phyloP scores from a whole-genome alignment of 2,113 vertebrate species.

The Seriola quinqueradiata region DNA sequence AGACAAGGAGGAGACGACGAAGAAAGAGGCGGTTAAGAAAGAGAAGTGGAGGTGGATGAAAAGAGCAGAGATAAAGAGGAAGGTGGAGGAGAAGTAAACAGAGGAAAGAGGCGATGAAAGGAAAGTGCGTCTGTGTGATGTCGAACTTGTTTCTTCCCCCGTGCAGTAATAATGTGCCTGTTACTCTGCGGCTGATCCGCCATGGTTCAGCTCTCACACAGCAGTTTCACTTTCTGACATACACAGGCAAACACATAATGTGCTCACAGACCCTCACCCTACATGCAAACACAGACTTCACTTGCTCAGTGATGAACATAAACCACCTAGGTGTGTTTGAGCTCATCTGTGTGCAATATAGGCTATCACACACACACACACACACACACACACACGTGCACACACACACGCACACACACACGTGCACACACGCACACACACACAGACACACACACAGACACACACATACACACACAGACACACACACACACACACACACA shows the following conservation, averaged over 20 bases:
- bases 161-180: not conserved
- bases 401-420: not conserved
- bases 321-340: slow-evolving; percentile 11
- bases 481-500: not conserved
- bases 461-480: not conserved
- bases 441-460: not conserved
- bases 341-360: slow-evolving; percentile 9
- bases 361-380: not conserved
- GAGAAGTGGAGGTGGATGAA: slow-evolving; percentile 19
- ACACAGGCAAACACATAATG: not conserved
- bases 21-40: slow-evolving; percentile 9
- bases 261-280: not conserved
- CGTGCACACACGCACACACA: not conserved
- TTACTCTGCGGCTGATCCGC: slow-evolving; percentile 16
- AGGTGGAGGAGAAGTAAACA: slow-evolving; percentile 17
- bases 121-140: slow-evolving; percentile 6
- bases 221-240: slow-evolving; percentile 12
- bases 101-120: slow-evolving; percentile 11
- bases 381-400: not conserved
- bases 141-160: slow-evolving; percentile 16
- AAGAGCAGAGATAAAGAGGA: slow-evolving; percentile 12
- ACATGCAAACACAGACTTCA: slow-evolving; percentile 1
- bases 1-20: slow-evolving; percentile 9
- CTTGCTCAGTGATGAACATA: slow-evolving; percentile 6
- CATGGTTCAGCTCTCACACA: slow-evolving; percentile 12